These are phyloP conservation scores for Miichthys miiuy DNA, from an alignment of 2,797 vertebrate genomes.

Conservation along the genomic window DNA sequence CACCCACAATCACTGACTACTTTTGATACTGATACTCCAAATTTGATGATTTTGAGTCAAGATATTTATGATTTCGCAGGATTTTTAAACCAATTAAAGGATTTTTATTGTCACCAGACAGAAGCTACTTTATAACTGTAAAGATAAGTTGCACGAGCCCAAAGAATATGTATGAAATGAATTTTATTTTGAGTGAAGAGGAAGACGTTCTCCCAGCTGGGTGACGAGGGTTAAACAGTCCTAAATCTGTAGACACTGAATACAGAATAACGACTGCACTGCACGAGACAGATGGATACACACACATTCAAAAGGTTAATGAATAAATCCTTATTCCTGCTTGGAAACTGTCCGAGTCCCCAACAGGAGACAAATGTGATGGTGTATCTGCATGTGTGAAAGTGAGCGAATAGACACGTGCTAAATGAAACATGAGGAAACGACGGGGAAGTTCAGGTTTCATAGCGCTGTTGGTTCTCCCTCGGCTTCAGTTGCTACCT, in stretches of 20 bases:
- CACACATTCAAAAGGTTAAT: conserved; percentile 12
- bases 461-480: background rate
- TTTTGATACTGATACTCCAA: background rate
- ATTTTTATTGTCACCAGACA: background rate
- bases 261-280: background rate
- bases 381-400: background rate
- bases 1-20: too few species aligned
- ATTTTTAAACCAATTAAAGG: background rate
- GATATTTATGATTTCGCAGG: background rate
- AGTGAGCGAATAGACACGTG: background rate
- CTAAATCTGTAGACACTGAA: background rate
- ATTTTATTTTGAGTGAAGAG: background rate
- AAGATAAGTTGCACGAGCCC: background rate
- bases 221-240: background rate
- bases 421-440: conserved; percentile 26
- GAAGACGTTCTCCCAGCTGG: background rate
- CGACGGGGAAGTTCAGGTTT: conserved; percentile 1
- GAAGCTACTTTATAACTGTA: background rate
- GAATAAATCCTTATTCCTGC: conserved; percentile 16
- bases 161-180: background rate
- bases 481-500: background rate
- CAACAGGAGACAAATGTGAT: background rate
- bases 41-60: background rate
- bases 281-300: conserved; percentile 1
- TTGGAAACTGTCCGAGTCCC: background rate